Evolutionary conservation across 1,140 invertebrate species (phyloP), one percentile per base, ranked within the genome.

Genomic region (Lepidurus packardi): DNA sequence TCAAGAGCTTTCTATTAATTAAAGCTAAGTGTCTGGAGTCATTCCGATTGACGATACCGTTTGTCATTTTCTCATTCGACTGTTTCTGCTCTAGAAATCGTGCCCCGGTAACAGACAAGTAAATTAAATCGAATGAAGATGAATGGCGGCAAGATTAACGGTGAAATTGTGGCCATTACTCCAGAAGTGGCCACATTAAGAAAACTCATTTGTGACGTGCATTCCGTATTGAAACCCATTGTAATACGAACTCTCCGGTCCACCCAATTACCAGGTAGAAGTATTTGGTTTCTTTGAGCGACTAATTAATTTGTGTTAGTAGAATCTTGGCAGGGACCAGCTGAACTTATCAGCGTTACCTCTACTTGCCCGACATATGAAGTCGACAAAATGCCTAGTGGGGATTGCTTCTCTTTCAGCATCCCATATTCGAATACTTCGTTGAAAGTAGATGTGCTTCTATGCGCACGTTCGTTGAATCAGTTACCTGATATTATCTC

Each of bases 361-460:
- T 65, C 53, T 13, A 34, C 34, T 34, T 34, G 34, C 34, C 34
- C 34, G 34, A 34, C 2, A 4, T 34, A 34, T 34, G 34, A 34
- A 34, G 3, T 34, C 34, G 16, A 65, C 53, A 21, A 65, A 65
- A 21, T 13, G 53, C 53, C 4, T 13, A 16, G 1, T 21, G 53
- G 21, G 21, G 21, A 65, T 65, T 65, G 53, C 53, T 21, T 65
- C 6, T 65, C 53, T n/a, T 65, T 65, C 13, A 65, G 53, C 21
- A 65, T 65, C 53, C 53, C 53, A 21, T 65, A 65, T 65, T 65
- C 53, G 13, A 65, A 65, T 21, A 65, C 53, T 65, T 65, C 53
- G 16, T 16, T 65, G 21, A 65, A 65, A n/a, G 8, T 65, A 21
- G 53, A 65, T 65, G 13, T 65, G 16, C 16, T 65, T n/a, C 21